phyloP scores from a whole-genome alignment of 2,113 vertebrate species.

The Stomatorhinus ivindoensis region DNA sequence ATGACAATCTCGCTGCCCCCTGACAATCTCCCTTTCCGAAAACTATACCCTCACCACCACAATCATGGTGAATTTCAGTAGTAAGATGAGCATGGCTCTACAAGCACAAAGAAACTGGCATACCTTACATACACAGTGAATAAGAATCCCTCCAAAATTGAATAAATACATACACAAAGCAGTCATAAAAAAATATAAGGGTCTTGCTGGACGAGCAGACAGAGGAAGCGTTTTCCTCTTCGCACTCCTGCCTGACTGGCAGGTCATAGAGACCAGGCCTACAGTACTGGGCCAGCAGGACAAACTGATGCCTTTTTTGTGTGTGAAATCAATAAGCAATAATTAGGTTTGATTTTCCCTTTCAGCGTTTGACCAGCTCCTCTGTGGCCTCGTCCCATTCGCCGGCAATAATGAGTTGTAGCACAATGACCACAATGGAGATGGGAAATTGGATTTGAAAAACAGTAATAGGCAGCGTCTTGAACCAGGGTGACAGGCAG shows the following conservation, averaged over 20 bases:
- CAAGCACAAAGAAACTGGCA: neutral
- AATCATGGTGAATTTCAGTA: neutral
- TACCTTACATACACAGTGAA: neutral
- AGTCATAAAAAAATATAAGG: neutral
- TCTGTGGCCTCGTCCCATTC: neutral
- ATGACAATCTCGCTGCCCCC: no score
- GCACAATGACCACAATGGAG: slow-evolving; percentile 20
- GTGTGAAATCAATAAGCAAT: slow-evolving; percentile 26
- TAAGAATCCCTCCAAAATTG: neutral
- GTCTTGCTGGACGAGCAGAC: neutral
- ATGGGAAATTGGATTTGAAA: slow-evolving; percentile 35
- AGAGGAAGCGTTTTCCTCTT: neutral
- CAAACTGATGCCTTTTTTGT: slow-evolving; percentile 10
- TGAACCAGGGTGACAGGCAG: slow-evolving; percentile 25
- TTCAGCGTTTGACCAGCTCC: neutral
- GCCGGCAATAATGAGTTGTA: neutral
- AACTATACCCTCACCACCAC: neutral
- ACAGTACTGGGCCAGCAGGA: neutral
- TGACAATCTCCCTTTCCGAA: neutral
- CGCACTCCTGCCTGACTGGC: neutral
- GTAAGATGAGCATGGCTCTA: neutral
- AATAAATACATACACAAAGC: neutral
- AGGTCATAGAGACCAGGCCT: neutral
- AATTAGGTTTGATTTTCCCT: slow-evolving; percentile 33
- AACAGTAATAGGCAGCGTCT: slow-evolving; percentile 30